These are phyloP conservation scores for Blastomussa wellsi DNA, from an alignment of 92 coral and sea anemone genomes.

Conservation along the genomic window DNA sequence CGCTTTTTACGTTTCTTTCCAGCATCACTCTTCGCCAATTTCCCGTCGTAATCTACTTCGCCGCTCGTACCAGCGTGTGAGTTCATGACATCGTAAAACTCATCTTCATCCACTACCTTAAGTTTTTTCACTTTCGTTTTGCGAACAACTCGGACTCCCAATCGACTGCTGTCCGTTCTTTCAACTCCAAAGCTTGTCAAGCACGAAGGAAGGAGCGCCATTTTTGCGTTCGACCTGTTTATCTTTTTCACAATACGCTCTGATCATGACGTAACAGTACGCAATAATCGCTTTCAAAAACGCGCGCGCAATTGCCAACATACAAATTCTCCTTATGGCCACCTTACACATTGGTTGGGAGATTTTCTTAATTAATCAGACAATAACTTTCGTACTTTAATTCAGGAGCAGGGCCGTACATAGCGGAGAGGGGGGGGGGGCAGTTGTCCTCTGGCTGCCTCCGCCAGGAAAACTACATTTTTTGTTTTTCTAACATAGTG, in stretches of 20 bases:
- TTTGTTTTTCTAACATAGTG: too few species aligned
- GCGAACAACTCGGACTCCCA: not conserved
- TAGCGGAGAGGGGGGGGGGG: too few species aligned
- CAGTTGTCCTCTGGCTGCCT: too few species aligned
- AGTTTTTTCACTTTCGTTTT: not conserved
- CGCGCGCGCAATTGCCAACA: not conserved
- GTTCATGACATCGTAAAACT: not conserved
- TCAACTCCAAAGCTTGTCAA: not conserved
- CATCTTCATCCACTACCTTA: not conserved
- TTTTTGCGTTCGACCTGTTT: not conserved
- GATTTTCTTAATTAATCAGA: not conserved
- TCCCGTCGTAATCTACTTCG: not conserved
- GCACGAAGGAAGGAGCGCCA: not conserved
- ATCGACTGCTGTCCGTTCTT: not conserved
- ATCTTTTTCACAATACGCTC: not conserved
- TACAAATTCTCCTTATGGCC: not conserved
- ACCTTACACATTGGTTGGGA: not conserved
- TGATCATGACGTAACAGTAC: not conserved
- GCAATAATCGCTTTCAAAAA: not conserved
- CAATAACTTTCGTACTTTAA: too few species aligned
- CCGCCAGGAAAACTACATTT: too few species aligned
- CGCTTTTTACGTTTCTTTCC: not conserved
- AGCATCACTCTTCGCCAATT: not conserved
- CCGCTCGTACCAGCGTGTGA: not conserved
- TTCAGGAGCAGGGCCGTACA: too few species aligned